Base-by-base conservation (phyloP, 2,113 vertebrate species). In the Ranitomeya variabilis region DNA sequence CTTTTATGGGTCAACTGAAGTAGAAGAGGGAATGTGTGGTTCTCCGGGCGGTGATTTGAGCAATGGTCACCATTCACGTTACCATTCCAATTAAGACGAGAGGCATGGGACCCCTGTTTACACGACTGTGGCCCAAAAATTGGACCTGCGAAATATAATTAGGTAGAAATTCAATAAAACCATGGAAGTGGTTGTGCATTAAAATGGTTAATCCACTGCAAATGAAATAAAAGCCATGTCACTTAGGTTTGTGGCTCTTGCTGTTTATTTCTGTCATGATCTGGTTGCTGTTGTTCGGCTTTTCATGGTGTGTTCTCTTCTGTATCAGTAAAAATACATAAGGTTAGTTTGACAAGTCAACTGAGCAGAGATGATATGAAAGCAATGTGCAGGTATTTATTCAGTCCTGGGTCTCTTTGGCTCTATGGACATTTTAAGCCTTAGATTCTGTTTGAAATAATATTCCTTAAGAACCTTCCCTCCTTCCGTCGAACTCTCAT, bases 371-470 rank as follows among this genome's bases (percentile, higher is more conserved):
- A 78, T 89, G 81, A 89, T 79, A 84, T 84, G 80, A 89, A 84
- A 83, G 87, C 26, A 14, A 78, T 67, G 62, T n/a, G 81, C 55
- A 89, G n/a, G 73, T 77, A 54, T 88, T 88, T 83, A 83, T 89
- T 84, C 80, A 78, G 73, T 78, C 80, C 52, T 19, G 59, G 81
- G 9, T 78, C 67, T 5, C 87, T 89, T 84, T 78, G 57, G 76
- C 59, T 89, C 73, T 81, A 78, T 67, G 60, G 81, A 89, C 60
- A 76, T 59, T 26, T 73, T 87, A 87, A 87, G 71, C 81, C 81
- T 55, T 51, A 66, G 81, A 88, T 89, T 89, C 81, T 67, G 71
- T 89, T 89, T 89, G 87, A 89, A 89, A 84, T 87, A 31, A 80
- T 84, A 89, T 84, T 81, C 81, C n/a, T 78, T 89, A 87, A 81